Percentiles rank a stretch among this genome's conserved stretches.
Evolutionary conservation across 2,888 invertebrate species (phyloP).

Genomic region (Ceraclea dissimilis): DNA sequence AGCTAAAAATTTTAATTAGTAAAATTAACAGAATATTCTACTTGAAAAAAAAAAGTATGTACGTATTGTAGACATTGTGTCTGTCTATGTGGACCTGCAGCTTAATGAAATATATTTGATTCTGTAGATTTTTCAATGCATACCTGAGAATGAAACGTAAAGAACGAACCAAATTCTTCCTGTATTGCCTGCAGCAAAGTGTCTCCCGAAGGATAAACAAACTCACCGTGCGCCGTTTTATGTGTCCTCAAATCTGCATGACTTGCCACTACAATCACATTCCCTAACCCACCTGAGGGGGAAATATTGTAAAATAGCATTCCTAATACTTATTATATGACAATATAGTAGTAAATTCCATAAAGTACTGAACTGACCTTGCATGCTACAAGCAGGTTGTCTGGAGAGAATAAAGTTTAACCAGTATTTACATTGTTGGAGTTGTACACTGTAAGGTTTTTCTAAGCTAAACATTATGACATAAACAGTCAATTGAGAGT

Average conservation of each 20-base stretch:
- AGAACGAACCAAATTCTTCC: conserved; percentile 47
- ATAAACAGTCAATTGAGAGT: conserved; percentile 46
- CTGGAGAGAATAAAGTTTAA: conserved; percentile 63
- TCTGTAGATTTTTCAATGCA: neutral
- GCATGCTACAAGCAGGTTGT: conserved; percentile 28
- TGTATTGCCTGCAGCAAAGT: conserved; percentile 38
- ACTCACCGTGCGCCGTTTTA: conserved; percentile 49
- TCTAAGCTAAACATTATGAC: conserved; percentile 59
- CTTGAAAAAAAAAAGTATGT: no score
- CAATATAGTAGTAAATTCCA: no score
- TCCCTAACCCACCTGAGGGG: conserved; percentile 51
- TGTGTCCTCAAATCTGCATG: conserved; percentile 51
- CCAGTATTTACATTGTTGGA: conserved; percentile 66
- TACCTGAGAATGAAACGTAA: conserved; percentile 50
- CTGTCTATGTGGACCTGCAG: no score
- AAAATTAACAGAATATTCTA: no score
- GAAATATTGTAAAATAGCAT: no score
- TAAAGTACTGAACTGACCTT: neutral
- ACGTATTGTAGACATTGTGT: no score
- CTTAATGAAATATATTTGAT: no score
- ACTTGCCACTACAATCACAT: conserved; percentile 56
- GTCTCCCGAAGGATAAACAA: conserved; percentile 49
- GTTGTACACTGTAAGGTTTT: conserved; percentile 58
- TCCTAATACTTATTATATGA: no score
- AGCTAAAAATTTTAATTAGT: no score